phyloP scores from a whole-genome alignment of 2,797 vertebrate genomes.

The Gymnothorax reevesii region DNA sequence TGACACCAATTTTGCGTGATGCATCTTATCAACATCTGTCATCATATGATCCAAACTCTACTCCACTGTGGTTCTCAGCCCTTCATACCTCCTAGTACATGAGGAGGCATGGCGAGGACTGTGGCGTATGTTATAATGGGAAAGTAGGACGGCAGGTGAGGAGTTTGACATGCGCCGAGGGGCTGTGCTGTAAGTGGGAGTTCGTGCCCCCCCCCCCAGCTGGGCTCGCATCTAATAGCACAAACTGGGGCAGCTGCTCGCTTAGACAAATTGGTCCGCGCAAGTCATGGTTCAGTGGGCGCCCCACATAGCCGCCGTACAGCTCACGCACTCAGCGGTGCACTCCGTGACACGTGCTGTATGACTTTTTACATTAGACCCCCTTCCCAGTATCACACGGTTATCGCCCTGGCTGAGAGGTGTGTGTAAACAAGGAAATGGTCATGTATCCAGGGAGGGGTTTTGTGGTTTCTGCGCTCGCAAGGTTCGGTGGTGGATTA shows the following conservation, averaged over 20 bases:
- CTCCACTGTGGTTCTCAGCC: too few species aligned
- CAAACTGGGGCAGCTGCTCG: slow-evolving; percentile 44
- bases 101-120: neutral
- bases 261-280: slow-evolving; percentile 45
- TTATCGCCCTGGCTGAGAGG: neutral
- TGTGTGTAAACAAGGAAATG: neutral
- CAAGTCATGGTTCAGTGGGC: slow-evolving; percentile 38
- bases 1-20: too few species aligned
- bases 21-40: too few species aligned
- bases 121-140: neutral
- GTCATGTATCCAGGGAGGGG: neutral
- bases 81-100: neutral
- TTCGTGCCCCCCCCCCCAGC: slow-evolving; percentile 9
- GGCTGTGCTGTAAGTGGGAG: slow-evolving; percentile 43
- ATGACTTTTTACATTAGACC: too few species aligned
- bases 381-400: too few species aligned
- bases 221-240: slow-evolving; percentile 29
- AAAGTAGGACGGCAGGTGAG: slow-evolving; percentile 22
- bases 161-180: neutral
- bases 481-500: neutral
- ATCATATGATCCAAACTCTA: too few species aligned
- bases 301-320: neutral
- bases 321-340: neutral
- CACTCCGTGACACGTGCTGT: neutral
- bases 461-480: too few species aligned